These are phyloP conservation scores for Antitype chi DNA, from an alignment of 2,888 invertebrate genomes.

Conservation along the genomic window DNA sequence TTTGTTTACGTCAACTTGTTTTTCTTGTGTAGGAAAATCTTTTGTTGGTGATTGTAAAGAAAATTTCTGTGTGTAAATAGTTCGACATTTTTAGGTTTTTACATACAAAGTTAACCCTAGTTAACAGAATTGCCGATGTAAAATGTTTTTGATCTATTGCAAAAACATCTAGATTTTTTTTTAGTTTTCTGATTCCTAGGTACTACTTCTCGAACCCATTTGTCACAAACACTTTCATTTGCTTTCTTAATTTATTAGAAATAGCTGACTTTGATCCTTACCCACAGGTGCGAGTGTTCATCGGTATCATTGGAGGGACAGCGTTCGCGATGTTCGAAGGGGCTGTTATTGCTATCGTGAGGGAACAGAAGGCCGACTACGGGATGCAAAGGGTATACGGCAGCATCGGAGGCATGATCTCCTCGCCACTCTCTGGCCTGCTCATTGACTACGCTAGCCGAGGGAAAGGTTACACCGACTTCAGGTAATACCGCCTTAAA, in stretches of 20 bases:
- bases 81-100: not conserved
- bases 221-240: not conserved
- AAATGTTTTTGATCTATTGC: not conserved
- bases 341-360: conserved; percentile 94
- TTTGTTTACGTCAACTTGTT: conserved; percentile 35
- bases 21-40: conserved; percentile 10
- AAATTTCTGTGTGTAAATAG: not conserved
- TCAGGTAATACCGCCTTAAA: conserved; percentile 87
- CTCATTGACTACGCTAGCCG: conserved; percentile 94
- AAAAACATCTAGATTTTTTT: not conserved
- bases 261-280: not conserved
- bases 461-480: conserved; percentile 93
- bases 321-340: conserved; percentile 95
- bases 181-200: not conserved
- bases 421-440: conserved; percentile 94
- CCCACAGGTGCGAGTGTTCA: conserved; percentile 88
- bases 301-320: conserved; percentile 93
- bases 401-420: conserved; percentile 94
- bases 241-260: not conserved
- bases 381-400: conserved; percentile 94
- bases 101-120: not conserved
- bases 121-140: not conserved
- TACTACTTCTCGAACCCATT: not conserved
- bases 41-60: conserved; percentile 17
- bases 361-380: conserved; percentile 94